Evolutionary conservation across 2,888 invertebrate genomes (phyloP), one percentile per base, ranked within the genome.

Genomic region (Chymomyza caudatula): DNA sequence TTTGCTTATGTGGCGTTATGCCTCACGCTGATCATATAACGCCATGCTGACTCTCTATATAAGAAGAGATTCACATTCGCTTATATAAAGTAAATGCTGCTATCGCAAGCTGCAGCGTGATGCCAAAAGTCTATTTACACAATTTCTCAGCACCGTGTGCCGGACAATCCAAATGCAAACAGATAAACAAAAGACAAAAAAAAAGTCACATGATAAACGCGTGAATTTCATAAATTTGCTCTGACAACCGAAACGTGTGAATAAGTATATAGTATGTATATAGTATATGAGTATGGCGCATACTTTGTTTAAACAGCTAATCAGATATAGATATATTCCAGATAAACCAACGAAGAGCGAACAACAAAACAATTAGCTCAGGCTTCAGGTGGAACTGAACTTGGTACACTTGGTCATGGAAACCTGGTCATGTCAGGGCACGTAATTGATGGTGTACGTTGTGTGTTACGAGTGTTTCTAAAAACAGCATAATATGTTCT

Each of bases 211-310:
- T 81, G 80, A 80, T 57, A 78, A 76, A 76, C 73, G 73, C 80
- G 80, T 81, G 80, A 78, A 71, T 76, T 69, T 66, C 57, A 68
- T 67, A 63, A 69, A 69, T 77, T 74, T 60, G 52, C 37, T 65
- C 60, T 69, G 83, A 78, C 78, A 80, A 68, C 67, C 65, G 59
- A 76, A 80, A 78, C 84, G 80, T 81, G 80, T 76, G 84, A 80
- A 80, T 74, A 69, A 51, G 13, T 51, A 11, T 17, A 17, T 17
- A 51, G 5, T 20, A 22, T 20, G 3, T 37, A 37, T 4, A 47
- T 17, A 47, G 13, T 47, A 17, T 11, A 37, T 11, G 29, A 72
- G 68, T 65, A 55, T 56, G 61, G 23, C 65, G 76, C 80, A 80
- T 78, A 72, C 74, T 69, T 79, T 65, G 67, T 62, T 73, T 77